These are phyloP conservation scores for Euclidia mi DNA, from an alignment of 2,888 invertebrate genomes.

Conservation along the genomic window DNA sequence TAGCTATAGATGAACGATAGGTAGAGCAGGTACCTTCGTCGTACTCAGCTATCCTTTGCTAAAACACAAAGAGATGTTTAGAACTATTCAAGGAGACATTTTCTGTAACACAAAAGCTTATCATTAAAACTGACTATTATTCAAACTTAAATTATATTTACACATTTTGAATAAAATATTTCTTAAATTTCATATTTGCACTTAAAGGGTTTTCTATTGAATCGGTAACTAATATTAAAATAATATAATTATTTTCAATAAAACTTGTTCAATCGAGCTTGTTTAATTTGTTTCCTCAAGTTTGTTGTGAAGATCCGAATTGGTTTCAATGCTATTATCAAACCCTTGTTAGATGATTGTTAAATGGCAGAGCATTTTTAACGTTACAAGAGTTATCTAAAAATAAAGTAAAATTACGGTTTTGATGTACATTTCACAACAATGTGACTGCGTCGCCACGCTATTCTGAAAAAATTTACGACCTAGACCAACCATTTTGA, in stretches of 20 bases:
- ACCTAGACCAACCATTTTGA: background rate
- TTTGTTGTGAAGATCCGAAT: no score
- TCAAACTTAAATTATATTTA: background rate
- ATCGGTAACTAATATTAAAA: background rate
- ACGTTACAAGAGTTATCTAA: no score
- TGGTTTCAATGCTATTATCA: no score
- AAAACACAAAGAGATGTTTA: constrained; percentile 1
- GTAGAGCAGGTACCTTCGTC: background rate
- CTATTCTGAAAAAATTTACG: no score
- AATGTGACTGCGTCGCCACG: no score
- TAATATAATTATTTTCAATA: background rate
- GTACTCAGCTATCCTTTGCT: background rate
- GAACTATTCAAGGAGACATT: background rate
- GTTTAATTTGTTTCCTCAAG: background rate
- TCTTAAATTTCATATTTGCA: no score
- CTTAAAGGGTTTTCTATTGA: no score
- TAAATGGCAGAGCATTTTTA: no score
- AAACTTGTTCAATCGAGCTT: constrained; percentile 1
- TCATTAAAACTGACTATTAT: background rate
- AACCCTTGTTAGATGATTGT: no score
- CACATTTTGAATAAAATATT: no score
- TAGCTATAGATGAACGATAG: background rate
- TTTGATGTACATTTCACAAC: no score
- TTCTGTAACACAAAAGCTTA: background rate
- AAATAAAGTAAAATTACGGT: no score